Base-by-base conservation (phyloP, 2,113 vertebrate species). In the Cygnus buccinator region DNA sequence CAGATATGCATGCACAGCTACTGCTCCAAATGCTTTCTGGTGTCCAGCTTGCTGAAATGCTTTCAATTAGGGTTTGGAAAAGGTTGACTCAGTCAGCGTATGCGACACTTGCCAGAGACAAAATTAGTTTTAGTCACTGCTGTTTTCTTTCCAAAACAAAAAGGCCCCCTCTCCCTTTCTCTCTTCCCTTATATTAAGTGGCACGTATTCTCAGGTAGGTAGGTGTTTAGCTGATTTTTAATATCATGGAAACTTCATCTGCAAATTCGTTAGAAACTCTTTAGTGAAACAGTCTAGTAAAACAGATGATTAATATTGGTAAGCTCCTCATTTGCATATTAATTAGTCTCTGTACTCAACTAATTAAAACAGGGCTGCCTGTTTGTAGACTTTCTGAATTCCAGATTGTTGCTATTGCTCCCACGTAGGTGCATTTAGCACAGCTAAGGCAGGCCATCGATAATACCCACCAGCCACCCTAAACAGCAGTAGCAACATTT, bases 301-400 rank as follows among this genome's bases (percentile, higher is more conserved):
- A 98, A 97, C 96, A 97, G 96, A 98, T 98, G 98, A 98, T 98
- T 98, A 98, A 98, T 98, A 98, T 91, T 97, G 97, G 96, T 98
- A 98, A 98, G 96, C 87, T 97, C 80, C 90, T 98, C 89, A 98
- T 98, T 98, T 98, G 84, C 98, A 98, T 98, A 98, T 98, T 98
- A 98, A 98, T 98, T 98, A 97, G 97, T 98, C 97, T 98, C 98
- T 96, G 76, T 96, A 97, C 97, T 98, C 97, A 96, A 93, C 97
- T 98, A 98, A 98, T 98, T 98, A 98, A 98, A 98, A 94, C 3
- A 16, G 61, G 73, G 52, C 91, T 97, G 96, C 94, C 83, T 97
- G 74, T 97, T 96, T 95, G 93, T 92, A 95, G 97, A 96, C 97
- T 98, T 96, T 93, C 93, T 95, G 90, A 93, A 91, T 96, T 96